Evolutionary conservation across 1,140 invertebrate species (phyloP).

Genomic region (Habropoda laboriosa): DNA sequence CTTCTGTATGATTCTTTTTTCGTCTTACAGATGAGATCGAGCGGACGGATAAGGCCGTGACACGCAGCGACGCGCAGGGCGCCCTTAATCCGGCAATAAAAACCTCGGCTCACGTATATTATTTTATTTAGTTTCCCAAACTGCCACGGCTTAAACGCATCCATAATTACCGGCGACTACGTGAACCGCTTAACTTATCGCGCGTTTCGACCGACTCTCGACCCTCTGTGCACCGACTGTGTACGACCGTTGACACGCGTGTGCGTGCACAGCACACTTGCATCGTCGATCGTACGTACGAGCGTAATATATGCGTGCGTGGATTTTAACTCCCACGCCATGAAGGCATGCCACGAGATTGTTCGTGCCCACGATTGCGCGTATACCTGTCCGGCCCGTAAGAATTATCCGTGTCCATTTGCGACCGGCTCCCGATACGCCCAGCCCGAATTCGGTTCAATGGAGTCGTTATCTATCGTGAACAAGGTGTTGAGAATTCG

Average conservation of each 20-base stretch:
- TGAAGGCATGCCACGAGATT: slow-evolving; percentile 59
- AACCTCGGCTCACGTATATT: slow-evolving; percentile 80
- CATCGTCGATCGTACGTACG: slow-evolving; percentile 55
- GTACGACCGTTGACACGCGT: background rate
- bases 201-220: slow-evolving; percentile 56
- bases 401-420: slow-evolving; percentile 62
- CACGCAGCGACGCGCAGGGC: slow-evolving; percentile 69
- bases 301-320: slow-evolving; percentile 74
- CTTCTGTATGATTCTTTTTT: background rate
- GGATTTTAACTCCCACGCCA: slow-evolving; percentile 75
- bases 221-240: background rate
- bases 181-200: slow-evolving; percentile 80
- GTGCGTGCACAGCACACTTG: background rate
- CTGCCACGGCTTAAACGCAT: slow-evolving; percentile 80
- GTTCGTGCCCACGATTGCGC: slow-evolving; percentile 59
- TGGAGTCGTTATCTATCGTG: slow-evolving; percentile 47
- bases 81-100: slow-evolving; percentile 80
- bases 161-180: slow-evolving; percentile 80
- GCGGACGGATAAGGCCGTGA: slow-evolving; percentile 71
- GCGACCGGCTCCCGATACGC: slow-evolving; percentile 62
- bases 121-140: slow-evolving; percentile 81
- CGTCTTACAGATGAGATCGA: slow-evolving; percentile 67
- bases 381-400: slow-evolving; percentile 54
- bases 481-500: slow-evolving; percentile 46
- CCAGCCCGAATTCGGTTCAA: slow-evolving; percentile 50